Evolutionary conservation across 2,888 invertebrate species (phyloP), one percentile per base, ranked within the genome.

Genomic region (Dasypogon diadema): DNA sequence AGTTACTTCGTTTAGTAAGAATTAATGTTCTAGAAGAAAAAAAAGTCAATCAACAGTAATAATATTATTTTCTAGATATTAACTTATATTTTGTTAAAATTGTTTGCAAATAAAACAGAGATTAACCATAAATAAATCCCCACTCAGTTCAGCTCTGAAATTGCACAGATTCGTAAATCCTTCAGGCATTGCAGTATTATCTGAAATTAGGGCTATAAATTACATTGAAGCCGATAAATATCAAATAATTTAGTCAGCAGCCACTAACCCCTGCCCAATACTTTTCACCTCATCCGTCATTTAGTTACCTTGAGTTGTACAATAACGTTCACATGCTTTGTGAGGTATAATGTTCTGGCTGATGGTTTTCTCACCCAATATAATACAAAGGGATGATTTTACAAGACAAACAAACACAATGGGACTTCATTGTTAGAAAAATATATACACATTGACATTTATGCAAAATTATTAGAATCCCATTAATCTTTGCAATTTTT

Each of bases 391-490:
- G 70, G 70, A 70, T 54, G 34, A 70, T 54, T 54, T 54, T 34
- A 54, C 70, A 70, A 70, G 70, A 70, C 70, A 70, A 70, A 51
- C 70, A 70, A 70, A 70, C 70, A 70, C 30, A 70, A 70, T 70
- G 24, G n/a, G 34, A 21, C n/a, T 46, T 26, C 58, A 73, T 73
- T 73, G 58, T 73, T 58, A 12, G 46, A 24, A 14, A 30, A 42
- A 22, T 37, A 58, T 73, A 56, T 37, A 56, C 73, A 73, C 73
- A 73, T 73, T 55, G 73, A 73, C 56, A 73, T 73, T 73, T 73
- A 73, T 73, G 73, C 73, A 73, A 73, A 73, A 73, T 73, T 73
- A 73, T 73, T 73, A 73, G 73, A 73, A 73, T 46, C 73, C 58
- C 73, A 73, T 73, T 73, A 73, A 73, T 73, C 56, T 73, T 42